phyloP scores from a whole-genome alignment of 2,888 invertebrate genomes.

The Oxyscelio sp. region DNA sequence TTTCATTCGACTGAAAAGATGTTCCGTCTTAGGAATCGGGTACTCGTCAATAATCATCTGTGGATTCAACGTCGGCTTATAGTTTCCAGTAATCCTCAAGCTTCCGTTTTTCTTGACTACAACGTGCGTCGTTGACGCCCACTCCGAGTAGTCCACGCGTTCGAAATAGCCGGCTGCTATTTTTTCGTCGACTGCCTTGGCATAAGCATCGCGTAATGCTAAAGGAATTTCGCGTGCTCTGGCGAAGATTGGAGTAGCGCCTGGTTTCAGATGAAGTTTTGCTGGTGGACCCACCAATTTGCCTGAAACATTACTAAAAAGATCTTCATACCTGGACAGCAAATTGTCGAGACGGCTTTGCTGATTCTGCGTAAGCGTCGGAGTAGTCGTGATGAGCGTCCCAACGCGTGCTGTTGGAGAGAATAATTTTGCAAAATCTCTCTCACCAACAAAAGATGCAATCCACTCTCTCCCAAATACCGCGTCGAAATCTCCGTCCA shows the following conservation, averaged over 20 bases:
- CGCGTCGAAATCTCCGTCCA: conserved; percentile 33
- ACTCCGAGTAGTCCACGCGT: conserved; percentile 19
- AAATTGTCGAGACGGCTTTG: background rate
- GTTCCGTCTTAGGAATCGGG: conserved; percentile 31
- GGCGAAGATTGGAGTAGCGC: background rate
- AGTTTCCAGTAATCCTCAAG: conserved; percentile 16
- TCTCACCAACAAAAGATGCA: conserved; percentile 9
- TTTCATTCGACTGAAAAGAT: conserved; percentile 32
- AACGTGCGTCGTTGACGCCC: too few relatives aligned
- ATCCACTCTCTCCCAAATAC: conserved; percentile 56
- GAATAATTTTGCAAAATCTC: background rate
- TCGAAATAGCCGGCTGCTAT: background rate
- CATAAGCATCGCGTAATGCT: background rate
- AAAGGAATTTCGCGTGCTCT: conserved; percentile 29
- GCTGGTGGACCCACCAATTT: conserved; percentile 24
- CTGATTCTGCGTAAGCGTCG: background rate
- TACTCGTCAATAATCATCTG: conserved; percentile 56
- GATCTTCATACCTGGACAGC: background rate
- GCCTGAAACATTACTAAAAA: conserved; percentile 26
- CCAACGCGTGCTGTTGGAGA: too few relatives aligned
- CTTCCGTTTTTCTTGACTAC: conserved; percentile 20
- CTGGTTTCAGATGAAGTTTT: conserved; percentile 15
- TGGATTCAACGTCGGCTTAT: background rate
- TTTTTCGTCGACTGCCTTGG: background rate
- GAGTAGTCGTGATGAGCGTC: too few relatives aligned